A percentile compares a stretch with the other conserved stretches of the same genome.
Evolutionary conservation across 1,140 invertebrate species (phyloP).

Genomic region (Harpegnathos saltator): DNA sequence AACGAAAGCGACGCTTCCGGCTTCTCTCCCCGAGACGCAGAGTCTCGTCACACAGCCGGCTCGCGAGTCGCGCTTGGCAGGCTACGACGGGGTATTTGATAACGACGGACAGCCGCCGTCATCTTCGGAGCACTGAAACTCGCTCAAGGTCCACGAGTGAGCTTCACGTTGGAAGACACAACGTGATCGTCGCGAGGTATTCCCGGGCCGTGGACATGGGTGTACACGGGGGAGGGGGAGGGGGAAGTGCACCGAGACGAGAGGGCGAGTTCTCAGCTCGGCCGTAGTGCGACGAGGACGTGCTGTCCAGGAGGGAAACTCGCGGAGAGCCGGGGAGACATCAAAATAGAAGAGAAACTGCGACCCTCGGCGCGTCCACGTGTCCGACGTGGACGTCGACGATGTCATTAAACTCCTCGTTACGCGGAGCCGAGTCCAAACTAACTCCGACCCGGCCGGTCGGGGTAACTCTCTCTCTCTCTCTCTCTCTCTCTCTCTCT

Average conservation of each 20-base stretch:
- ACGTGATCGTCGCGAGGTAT: no score
- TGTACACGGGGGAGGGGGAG: not conserved
- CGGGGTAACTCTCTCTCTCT: slow-evolving; percentile 65
- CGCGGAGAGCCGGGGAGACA: slow-evolving; percentile 31
- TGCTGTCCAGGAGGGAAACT: slow-evolving; percentile 45
- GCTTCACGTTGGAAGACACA: no score
- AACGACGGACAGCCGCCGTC: no score
- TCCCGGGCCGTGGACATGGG: no score
- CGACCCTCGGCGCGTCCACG: slow-evolving; percentile 69
- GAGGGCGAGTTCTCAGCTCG: not conserved
- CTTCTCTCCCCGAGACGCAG: no score
- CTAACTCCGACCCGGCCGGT: slow-evolving; percentile 65
- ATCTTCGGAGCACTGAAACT: no score
- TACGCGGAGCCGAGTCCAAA: slow-evolving; percentile 73
- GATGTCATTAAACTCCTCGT: slow-evolving; percentile 83
- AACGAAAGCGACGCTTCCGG: not conserved
- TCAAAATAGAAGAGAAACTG: slow-evolving; percentile 68
- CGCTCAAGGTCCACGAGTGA: no score
- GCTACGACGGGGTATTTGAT: no score
- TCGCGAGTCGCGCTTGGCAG: no score
- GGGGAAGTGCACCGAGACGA: not conserved
- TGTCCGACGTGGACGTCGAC: slow-evolving; percentile 78
- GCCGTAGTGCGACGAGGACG: slow-evolving; percentile 10
- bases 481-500: no score
- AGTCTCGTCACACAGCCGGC: no score